phyloP scores from a whole-genome alignment of 2,888 invertebrate species.

The Yponomeuta malinellus region DNA sequence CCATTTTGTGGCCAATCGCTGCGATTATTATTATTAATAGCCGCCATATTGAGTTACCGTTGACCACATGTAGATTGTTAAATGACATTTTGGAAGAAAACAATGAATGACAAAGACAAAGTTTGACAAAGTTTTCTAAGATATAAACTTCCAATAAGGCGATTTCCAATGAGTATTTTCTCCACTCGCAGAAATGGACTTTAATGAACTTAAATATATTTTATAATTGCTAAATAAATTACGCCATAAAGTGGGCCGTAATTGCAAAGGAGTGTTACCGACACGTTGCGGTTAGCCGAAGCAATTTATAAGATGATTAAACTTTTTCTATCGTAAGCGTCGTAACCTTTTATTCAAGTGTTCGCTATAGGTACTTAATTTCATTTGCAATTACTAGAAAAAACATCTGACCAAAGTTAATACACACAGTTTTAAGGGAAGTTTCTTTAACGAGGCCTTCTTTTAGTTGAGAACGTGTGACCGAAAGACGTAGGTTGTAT shows the following conservation, averaged over 20 bases:
- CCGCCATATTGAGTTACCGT: conserved; percentile 54
- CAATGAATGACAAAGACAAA: too few relatives aligned
- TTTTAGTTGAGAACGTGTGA: not conserved
- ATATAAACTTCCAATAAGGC: not conserved
- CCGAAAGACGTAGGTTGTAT: not conserved
- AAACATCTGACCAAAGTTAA: not conserved
- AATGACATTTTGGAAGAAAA: conserved; percentile 4
- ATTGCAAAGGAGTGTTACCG: conserved; percentile 5
- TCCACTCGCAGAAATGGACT: not conserved
- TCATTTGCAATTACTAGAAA: conserved; percentile 9
- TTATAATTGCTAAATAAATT: not conserved
- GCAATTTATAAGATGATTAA: conserved; percentile 1
- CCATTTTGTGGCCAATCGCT: conserved; percentile 67
- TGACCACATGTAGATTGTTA: conserved; percentile 27
- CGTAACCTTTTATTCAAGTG: not conserved
- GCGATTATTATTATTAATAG: conserved; percentile 66
- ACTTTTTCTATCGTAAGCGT: conserved; percentile 8
- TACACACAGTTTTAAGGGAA: not conserved
- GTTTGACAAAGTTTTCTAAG: not conserved
- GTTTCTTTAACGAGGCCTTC: not conserved
- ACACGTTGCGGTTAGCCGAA: conserved; percentile 6
- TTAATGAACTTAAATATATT: not conserved
- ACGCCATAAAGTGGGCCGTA: not conserved
- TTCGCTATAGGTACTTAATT: not conserved
- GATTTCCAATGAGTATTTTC: not conserved